Base-by-base conservation (phyloP, 2,888 invertebrate species). In the Rotaria macrura region DNA sequence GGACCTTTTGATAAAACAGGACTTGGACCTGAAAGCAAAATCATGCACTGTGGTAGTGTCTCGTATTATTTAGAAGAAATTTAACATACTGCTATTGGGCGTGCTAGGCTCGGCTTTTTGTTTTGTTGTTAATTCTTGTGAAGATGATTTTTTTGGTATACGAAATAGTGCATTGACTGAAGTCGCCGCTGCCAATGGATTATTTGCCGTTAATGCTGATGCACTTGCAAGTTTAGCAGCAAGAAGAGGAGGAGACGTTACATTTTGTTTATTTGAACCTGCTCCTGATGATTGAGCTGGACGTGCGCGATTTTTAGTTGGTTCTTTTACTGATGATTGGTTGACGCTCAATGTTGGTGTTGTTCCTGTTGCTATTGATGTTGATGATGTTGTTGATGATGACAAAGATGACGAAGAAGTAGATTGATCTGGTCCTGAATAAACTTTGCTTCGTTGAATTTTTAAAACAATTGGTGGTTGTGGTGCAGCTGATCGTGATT, bases 381-480 rank as follows among this genome's bases (percentile, higher is more conserved):
- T 0, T 65, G 65, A 5, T 34, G 34, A 4, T 34, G 29, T 1
- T 34, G 65, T 17, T 17, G 34, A 7, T 17, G 34, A 38, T 38
- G 65, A 65, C 14, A 29, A 29, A 29, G 57, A 57, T n/a, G n/a
- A n/a, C n/a, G n/a, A n/a, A n/a, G n/a, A n/a, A n/a, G n/a, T n/a
- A 6, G 65, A 38, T 65, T 34, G 34, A 14, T 65, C 65, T 65
- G 34, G 65, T 29, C 65, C 65, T 5, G 65, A 7, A 34, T 65
- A 65, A 34, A 65, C 65, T 65, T 65, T 65, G 38, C 65, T 65
- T 65, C 65, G 79, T 43, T 79, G 40, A 43, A 79, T 79, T 79
- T 79, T 79, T 12, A 79, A 43, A 43, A 79, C 79, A 43, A 79
- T 79, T 17, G 79, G 79, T 43, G 79, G 79, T 43, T 79, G 79